phyloP scores from a whole-genome alignment of 1,140 invertebrate species.

The Spodoptera litura region DNA sequence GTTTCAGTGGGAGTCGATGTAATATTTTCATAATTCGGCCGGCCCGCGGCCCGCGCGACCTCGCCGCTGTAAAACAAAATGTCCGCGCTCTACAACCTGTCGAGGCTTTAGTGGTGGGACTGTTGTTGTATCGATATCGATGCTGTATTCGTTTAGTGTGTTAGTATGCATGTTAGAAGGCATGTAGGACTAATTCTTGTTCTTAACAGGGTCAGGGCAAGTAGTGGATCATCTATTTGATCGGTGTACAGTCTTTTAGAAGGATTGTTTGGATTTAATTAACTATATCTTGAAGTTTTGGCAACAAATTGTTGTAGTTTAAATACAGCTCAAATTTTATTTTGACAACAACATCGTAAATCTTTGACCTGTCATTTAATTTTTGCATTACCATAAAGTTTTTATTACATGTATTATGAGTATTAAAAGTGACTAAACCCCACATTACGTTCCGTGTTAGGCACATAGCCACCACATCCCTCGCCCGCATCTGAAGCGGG shows the following conservation, averaged over 20 bases:
- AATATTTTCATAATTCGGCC: constrained; percentile 57
- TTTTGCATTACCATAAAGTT: too few relatives aligned
- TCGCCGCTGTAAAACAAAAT: constrained; percentile 69
- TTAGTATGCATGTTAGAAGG: background rate
- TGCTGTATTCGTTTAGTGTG: background rate
- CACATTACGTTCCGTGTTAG: constrained; percentile 18
- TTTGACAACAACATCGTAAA: too few relatives aligned
- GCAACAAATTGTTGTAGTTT: too few relatives aligned
- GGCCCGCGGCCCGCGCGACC: constrained; percentile 39
- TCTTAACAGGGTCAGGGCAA: too few relatives aligned
- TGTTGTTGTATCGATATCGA: constrained; percentile 9
- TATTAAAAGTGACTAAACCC: background rate
- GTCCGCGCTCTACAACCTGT: constrained; percentile 57
- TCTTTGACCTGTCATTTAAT: too few relatives aligned
- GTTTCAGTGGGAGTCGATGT: constrained; percentile 45
- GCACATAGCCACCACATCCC: constrained; percentile 41
- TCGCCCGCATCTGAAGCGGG: constrained; percentile 51
- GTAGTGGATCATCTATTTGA: too few relatives aligned
- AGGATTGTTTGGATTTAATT: too few relatives aligned
- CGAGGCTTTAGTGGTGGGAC: constrained; percentile 37
- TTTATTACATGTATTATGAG: background rate
- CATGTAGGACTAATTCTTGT: too few relatives aligned
- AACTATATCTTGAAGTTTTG: too few relatives aligned
- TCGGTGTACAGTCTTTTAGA: too few relatives aligned
- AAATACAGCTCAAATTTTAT: too few relatives aligned